Conservation (phyloP, 2,113 vertebrate genomes). For the Piaya cayana region DNA sequence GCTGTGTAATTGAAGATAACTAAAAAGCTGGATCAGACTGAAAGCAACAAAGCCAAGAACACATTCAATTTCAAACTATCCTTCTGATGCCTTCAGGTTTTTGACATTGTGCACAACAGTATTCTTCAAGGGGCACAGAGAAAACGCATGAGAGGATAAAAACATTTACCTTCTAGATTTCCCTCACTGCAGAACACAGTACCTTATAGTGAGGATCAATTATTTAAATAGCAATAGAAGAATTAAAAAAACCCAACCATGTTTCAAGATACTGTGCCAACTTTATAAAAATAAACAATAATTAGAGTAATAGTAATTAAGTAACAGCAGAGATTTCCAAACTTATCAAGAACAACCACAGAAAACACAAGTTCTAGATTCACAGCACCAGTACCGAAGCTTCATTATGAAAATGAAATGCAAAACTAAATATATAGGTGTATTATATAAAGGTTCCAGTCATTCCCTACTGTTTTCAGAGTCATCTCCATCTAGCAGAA, state of each 20-base stretch:
- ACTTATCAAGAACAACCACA: background rate
- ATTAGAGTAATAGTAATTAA: background rate
- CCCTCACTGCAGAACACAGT: background rate
- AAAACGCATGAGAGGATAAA: background rate
- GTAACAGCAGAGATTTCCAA: constrained; percentile 5
- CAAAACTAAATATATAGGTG: background rate
- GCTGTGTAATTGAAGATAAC: background rate
- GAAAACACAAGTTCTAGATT: background rate
- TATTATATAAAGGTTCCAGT: background rate
- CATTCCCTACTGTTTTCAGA: background rate
- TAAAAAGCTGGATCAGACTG: background rate
- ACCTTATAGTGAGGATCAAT: background rate
- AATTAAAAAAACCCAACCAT: background rate
- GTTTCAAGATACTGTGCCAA: background rate
- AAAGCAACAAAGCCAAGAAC: background rate
- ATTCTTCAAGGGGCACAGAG: background rate
- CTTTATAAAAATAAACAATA: background rate
- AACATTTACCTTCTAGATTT: background rate
- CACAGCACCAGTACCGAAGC: background rate
- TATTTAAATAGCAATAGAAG: background rate
- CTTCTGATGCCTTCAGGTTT: background rate
- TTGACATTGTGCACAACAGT: background rate
- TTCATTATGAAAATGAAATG: background rate
- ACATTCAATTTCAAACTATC: background rate
- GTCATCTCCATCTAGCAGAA: background rate